These are phyloP conservation scores for Ophion costatus DNA, from an alignment of 2,888 invertebrate species.

Conservation along the genomic window DNA sequence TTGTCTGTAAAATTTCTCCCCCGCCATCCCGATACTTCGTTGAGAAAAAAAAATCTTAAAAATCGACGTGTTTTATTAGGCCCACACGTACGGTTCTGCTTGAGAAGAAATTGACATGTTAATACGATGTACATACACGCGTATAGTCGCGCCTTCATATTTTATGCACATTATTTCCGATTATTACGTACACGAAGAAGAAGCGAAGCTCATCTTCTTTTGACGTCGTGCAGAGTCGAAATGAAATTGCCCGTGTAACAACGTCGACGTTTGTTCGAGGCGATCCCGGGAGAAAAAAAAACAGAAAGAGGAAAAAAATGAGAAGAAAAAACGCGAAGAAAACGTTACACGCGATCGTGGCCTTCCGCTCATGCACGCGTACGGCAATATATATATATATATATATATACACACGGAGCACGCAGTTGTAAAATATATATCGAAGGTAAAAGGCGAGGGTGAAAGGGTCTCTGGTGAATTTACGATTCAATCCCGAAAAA, in stretches of 20 bases:
- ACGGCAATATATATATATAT: not conserved
- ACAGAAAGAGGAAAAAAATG: not conserved
- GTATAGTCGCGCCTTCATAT: not conserved
- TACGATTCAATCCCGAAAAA: conserved; percentile 37
- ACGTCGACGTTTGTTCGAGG: conserved; percentile 6
- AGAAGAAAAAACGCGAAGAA: not conserved
- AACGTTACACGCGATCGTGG: not conserved
- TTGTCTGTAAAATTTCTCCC: no score
- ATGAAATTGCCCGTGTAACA: conserved; percentile 23
- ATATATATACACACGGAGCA: not conserved
- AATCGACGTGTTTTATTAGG: no score
- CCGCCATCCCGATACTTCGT: no score
- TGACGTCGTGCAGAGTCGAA: not conserved
- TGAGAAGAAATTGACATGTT: conserved; percentile 53
- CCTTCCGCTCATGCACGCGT: not conserved
- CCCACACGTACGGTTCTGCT: not conserved
- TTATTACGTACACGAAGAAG: conserved; percentile 6
- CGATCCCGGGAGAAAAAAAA: not conserved
- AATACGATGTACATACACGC: conserved; percentile 26
- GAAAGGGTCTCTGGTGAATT: conserved; percentile 41
- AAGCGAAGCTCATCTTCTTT: conserved; percentile 9
- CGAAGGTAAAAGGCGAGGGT: conserved; percentile 13
- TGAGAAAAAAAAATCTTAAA: no score
- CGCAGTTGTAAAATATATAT: conserved; percentile 27
- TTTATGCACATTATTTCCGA: conserved; percentile 33